These are phyloP conservation scores for Passerina amoena DNA, from an alignment of 2,113 vertebrate genomes.

Conservation along the genomic window DNA sequence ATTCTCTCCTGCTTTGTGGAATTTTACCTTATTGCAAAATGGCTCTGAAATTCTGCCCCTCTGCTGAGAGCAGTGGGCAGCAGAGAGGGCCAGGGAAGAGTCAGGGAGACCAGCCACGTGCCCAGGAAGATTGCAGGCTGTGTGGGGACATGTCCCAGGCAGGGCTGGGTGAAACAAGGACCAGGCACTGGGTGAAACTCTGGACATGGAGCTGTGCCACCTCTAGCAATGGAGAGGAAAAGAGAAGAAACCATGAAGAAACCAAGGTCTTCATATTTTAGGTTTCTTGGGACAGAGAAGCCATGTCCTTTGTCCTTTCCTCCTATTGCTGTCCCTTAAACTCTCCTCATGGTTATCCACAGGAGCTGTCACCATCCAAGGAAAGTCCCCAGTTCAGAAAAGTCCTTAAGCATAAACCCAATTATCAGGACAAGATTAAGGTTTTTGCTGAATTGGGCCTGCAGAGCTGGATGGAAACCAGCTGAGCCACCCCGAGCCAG, in stretches of 20 bases:
- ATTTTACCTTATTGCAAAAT: neutral
- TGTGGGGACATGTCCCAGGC: accelerated
- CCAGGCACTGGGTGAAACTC: neutral
- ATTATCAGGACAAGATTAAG: neutral
- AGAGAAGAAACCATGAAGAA: neutral
- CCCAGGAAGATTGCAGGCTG: neutral
- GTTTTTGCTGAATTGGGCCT: neutral
- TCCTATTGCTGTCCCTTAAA: accelerated
- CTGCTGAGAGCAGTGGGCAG: neutral
- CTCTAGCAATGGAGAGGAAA: neutral
- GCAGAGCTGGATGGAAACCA: neutral
- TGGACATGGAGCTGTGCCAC: neutral
- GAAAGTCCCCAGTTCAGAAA: neutral
- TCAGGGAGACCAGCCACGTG: accelerated
- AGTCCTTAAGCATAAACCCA: neutral
- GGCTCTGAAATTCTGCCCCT: neutral
- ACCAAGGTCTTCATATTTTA: neutral
- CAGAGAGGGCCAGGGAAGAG: neutral
- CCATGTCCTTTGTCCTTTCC: neutral
- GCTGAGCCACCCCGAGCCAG: accelerated
- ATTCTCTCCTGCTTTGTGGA: neutral
- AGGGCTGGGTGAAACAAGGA: neutral
- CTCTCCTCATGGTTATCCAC: neutral
- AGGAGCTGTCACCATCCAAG: neutral
- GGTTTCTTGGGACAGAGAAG: neutral